These are phyloP conservation scores for Garrulus glandarius DNA, from an alignment of 2,797 vertebrate species.

Conservation along the genomic window DNA sequence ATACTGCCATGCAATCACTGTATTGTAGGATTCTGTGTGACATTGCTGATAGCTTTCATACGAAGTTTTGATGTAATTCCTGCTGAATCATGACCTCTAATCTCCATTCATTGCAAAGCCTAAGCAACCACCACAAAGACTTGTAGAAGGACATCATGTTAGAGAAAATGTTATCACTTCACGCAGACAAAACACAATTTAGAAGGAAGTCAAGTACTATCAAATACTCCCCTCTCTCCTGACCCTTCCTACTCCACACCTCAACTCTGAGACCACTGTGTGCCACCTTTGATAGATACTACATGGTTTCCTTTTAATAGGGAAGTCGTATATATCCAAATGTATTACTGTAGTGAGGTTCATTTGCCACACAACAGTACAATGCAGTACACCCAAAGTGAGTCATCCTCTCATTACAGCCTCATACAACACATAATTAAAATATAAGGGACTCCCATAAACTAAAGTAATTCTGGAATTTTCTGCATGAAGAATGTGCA, in stretches of 20 bases:
- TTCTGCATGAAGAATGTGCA: not conserved
- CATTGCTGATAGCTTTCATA: not conserved
- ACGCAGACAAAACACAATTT: not conserved
- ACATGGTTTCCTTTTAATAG: not conserved
- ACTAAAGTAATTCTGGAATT: not conserved
- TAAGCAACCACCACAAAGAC: not conserved
- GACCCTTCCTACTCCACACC: not conserved
- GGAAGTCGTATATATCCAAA: not conserved
- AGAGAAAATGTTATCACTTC: not conserved
- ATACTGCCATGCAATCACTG: not conserved
- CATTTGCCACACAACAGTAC: not conserved
- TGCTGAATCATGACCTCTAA: not conserved
- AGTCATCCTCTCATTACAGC: not conserved
- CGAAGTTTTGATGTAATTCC: not conserved
- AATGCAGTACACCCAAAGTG: not conserved
- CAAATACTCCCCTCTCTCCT: not conserved
- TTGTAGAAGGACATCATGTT: not conserved
- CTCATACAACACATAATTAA: not conserved
- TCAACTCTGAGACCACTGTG: not conserved
- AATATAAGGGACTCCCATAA: not conserved
- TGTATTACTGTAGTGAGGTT: not conserved
- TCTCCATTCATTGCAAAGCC: not conserved
- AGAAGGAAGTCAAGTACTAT: not conserved
- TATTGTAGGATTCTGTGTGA: not conserved
- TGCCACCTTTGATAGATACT: not conserved